Evolutionary conservation across 2,113 vertebrate species (phyloP).

Genomic region (Calonectris borealis): DNA sequence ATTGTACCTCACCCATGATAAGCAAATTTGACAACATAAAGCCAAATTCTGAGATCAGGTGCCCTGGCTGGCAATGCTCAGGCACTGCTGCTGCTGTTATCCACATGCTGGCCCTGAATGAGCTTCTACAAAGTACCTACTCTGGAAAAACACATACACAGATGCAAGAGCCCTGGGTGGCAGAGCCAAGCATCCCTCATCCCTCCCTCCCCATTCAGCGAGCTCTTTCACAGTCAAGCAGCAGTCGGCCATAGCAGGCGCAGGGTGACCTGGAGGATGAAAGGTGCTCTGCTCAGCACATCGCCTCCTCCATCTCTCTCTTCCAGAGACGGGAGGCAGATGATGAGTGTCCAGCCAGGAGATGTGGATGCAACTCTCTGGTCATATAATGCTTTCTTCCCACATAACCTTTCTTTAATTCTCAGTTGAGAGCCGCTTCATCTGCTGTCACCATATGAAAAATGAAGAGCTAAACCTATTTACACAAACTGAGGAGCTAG

Average conservation of each 20-base stretch:
- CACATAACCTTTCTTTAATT: background rate
- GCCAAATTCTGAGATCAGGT: background rate
- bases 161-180: background rate
- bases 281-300: background rate
- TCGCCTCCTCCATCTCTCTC: background rate
- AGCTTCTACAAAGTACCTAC: background rate
- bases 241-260: background rate
- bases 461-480: background rate
- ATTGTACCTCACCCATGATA: background rate
- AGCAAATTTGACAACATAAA: background rate
- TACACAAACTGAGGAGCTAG: background rate
- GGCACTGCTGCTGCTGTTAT: background rate
- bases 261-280: background rate
- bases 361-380: background rate
- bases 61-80: background rate
- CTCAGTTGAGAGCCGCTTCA: background rate
- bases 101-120: fast-evolving
- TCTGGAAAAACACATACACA: background rate
- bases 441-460: background rate
- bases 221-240: background rate
- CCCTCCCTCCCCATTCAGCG: background rate
- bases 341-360: background rate
- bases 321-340: background rate
- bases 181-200: background rate
- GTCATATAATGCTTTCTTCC: background rate